Evolutionary conservation across 64 coral and sea anemone species (phyloP).

Genomic region (Porites lutea): DNA sequence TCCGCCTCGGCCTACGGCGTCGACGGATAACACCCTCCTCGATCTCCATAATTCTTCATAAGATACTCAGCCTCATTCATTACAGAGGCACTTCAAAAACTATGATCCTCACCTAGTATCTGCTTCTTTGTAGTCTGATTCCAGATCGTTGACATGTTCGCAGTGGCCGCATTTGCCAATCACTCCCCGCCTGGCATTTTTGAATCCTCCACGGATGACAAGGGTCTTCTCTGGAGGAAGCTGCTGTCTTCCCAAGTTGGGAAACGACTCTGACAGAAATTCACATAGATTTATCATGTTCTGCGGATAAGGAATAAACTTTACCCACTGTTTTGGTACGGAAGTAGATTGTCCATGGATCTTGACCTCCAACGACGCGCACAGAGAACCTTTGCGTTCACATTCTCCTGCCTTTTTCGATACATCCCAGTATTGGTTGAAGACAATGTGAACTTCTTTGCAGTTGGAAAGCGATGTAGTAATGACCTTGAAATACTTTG

Average conservation of each 20-base stretch:
- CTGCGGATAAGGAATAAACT: slow-evolving; percentile 31
- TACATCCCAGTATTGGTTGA: slow-evolving; percentile 48
- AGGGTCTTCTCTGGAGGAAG: slow-evolving; percentile 25
- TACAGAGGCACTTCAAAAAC: neutral
- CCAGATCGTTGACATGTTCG: neutral
- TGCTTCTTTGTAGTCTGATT: slow-evolving; percentile 15
- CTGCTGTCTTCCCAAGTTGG: slow-evolving; percentile 9
- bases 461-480: slow-evolving; percentile 18
- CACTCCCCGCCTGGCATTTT: slow-evolving; percentile 14
- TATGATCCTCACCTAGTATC: neutral
- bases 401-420: slow-evolving; percentile 61
- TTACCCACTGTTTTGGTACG: slow-evolving; percentile 39
- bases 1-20: no score
- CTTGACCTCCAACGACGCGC: slow-evolving; percentile 9
- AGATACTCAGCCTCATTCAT: no score
- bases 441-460: slow-evolving; percentile 43
- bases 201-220: slow-evolving; percentile 34
- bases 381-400: neutral
- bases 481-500: slow-evolving; percentile 29
- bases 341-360: slow-evolving; percentile 39
- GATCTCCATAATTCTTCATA: no score
- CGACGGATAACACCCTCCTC: no score
- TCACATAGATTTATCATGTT: slow-evolving; percentile 39
- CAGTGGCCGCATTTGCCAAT: neutral
- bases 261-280: slow-evolving; percentile 44